Percentiles rank a stretch among this genome's conserved stretches.
Evolutionary conservation across 2,888 invertebrate genomes (phyloP).

Genomic region (Pilophorus perplexus): DNA sequence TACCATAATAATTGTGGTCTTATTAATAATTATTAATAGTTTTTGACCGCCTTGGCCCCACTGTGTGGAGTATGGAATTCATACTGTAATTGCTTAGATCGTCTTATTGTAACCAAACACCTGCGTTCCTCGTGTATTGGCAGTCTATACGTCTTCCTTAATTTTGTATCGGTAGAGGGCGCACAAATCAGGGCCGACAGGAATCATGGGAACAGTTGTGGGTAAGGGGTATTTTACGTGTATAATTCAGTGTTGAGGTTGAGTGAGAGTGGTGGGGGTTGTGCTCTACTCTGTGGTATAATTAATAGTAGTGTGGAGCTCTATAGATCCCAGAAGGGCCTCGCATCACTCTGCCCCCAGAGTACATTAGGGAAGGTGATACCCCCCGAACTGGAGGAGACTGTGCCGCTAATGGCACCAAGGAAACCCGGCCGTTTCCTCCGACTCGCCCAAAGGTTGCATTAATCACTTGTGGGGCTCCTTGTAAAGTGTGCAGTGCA

Average conservation of each 20-base stretch:
- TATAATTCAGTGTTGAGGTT: neutral
- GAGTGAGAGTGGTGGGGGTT: neutral
- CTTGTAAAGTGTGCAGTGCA: neutral
- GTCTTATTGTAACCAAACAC: no score
- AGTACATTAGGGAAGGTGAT: constrained; percentile 28
- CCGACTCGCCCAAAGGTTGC: constrained; percentile 22
- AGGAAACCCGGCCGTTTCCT: constrained; percentile 15
- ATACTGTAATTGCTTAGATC: no score
- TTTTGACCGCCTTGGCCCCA: no score
- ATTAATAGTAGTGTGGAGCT: constrained; percentile 28
- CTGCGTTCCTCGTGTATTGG: no score
- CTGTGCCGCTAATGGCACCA: constrained; percentile 17
- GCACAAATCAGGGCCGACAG: neutral
- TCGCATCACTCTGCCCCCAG: constrained; percentile 18
- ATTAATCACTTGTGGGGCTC: constrained; percentile 5
- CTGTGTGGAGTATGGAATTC: no score
- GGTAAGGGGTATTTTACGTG: neutral
- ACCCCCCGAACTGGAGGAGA: constrained; percentile 9
- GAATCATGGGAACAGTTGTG: neutral
- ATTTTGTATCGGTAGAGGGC: no score
- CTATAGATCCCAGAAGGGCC: constrained; percentile 33
- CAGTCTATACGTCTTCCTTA: no score
- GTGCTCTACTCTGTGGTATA: constrained; percentile 13
- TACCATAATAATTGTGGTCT: no score
- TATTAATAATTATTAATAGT: no score